phyloP scores from a whole-genome alignment of 2,888 invertebrate genomes.

The Salticus scenicus region DNA sequence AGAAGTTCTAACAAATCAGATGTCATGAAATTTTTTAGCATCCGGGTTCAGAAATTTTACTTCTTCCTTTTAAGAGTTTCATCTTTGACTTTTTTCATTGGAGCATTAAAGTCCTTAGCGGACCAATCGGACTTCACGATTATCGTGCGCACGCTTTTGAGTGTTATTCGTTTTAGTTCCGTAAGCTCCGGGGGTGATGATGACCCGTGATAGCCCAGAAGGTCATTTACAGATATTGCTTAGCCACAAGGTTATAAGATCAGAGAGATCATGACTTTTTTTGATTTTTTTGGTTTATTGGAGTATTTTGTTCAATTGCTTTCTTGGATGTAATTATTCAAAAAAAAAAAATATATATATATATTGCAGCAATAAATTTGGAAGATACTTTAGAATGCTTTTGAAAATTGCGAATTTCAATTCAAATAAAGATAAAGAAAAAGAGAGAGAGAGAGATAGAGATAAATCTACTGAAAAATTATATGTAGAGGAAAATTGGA shows the following conservation, averaged over 20 bases:
- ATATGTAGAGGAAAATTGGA: no score
- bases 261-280: neutral
- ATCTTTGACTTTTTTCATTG: neutral
- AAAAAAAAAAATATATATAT: no score
- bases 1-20: neutral
- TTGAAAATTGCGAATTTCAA: no score
- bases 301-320: neutral
- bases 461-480: no score
- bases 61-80: neutral
- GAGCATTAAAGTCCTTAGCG: neutral
- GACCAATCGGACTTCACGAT: neutral
- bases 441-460: no score
- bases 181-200: neutral
- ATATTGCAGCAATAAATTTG: no score
- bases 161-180: neutral
- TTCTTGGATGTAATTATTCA: neutral
- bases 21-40: neutral
- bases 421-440: no score
- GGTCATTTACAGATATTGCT: neutral
- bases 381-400: no score
- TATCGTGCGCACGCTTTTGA: conserved; percentile 6
- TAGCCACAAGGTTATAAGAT: conserved; percentile 3
- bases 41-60: neutral
- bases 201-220: conserved; percentile 3
- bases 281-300: neutral